A percentile compares a stretch with the other conserved stretches of the same genome.
Conservation (phyloP, 2,113 vertebrate species). For the Ranitomeya variabilis region DNA sequence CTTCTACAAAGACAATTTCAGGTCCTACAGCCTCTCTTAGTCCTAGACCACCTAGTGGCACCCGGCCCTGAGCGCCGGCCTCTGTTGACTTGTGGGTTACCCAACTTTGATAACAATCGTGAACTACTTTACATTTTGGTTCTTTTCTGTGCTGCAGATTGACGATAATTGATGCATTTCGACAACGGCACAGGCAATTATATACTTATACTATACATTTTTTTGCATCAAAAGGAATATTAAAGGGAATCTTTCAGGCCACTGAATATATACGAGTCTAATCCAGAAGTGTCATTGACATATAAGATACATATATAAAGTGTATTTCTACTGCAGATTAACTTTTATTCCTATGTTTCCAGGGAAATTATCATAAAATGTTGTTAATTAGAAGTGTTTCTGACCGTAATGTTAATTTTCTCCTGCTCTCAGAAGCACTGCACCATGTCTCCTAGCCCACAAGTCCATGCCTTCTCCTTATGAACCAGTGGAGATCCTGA, state of each 20-base stretch:
- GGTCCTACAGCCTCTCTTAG: background rate
- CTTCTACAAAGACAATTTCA: conserved; percentile 2
- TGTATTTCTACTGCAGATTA: background rate
- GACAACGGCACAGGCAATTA: background rate
- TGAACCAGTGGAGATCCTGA: no score
- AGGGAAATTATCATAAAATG: no score
- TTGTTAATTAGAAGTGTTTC: no score
- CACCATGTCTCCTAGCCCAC: background rate
- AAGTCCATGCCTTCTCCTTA: background rate
- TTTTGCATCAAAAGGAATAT: background rate
- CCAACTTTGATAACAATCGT: conserved; percentile 1
- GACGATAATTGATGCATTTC: background rate
- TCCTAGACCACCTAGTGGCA: conserved; percentile 8
- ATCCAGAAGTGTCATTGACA: background rate
- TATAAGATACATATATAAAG: background rate
- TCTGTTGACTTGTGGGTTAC: conserved; percentile 19
- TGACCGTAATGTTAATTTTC: background rate
- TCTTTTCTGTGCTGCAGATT: background rate
- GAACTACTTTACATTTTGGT: background rate
- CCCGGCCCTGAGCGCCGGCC: background rate
- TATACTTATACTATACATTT: background rate
- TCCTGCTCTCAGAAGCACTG: background rate
- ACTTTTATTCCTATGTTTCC: background rate
- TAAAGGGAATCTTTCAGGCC: background rate
- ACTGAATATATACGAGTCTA: background rate